Evolutionary conservation across 2,888 invertebrate species (phyloP).

Genomic region (Parelbella ahira): DNA sequence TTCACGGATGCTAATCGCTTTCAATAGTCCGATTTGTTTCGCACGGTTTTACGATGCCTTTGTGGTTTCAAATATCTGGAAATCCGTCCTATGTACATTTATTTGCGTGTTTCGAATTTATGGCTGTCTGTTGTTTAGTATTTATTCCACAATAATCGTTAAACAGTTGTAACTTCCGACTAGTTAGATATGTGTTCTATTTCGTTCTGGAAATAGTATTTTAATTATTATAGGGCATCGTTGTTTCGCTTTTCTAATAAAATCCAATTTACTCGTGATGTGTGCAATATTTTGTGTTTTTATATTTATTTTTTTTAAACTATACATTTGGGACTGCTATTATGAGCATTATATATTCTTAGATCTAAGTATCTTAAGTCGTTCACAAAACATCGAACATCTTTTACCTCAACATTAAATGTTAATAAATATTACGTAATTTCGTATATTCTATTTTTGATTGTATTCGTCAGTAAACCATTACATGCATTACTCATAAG

Average conservation of each 20-base stretch:
- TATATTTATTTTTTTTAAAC: too few relatives aligned
- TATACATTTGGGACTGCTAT: too few relatives aligned
- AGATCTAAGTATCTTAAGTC: too few relatives aligned
- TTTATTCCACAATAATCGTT: conserved; percentile 28
- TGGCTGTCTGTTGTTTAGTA: conserved; percentile 32
- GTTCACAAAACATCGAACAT: too few relatives aligned
- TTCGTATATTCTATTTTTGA: too few relatives aligned
- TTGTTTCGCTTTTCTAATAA: too few relatives aligned
- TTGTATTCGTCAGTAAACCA: too few relatives aligned
- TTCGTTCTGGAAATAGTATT: conserved; percentile 30
- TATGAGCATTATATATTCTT: too few relatives aligned
- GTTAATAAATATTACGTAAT: too few relatives aligned
- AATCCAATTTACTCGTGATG: too few relatives aligned
- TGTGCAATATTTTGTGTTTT: too few relatives aligned
- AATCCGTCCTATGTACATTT: conserved; percentile 24
- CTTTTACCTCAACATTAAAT: too few relatives aligned
- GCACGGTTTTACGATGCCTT: conserved; percentile 39
- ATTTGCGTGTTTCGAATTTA: conserved; percentile 25
- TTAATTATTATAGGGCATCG: conserved; percentile 22
- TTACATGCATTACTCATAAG: background rate
- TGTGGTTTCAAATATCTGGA: conserved; percentile 34
- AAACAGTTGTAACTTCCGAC: conserved; percentile 27
- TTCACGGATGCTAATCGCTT: conserved; percentile 14
- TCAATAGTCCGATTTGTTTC: conserved; percentile 34
- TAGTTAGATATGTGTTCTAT: conserved; percentile 25